A percentile compares a stretch with the other conserved stretches of the same genome.
Conservation (phyloP, 2,888 invertebrate species). For the Drosophila phalerata region DNA sequence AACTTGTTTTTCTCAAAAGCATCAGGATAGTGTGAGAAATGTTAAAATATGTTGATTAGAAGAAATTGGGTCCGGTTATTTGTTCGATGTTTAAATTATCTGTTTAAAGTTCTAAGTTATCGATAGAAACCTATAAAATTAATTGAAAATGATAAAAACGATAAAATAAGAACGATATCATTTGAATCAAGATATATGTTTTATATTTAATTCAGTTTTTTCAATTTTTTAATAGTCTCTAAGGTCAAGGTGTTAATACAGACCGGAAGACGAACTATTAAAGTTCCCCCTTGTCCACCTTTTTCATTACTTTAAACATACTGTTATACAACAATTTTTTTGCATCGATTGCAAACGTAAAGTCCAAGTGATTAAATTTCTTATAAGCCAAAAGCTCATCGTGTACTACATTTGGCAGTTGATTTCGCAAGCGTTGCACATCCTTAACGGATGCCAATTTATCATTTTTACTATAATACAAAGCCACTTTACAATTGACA, state of each 20-base stretch:
- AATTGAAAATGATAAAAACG: too few species aligned
- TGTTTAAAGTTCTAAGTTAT: neutral
- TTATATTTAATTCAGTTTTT: too few species aligned
- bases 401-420: conserved; percentile 72
- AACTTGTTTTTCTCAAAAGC: neutral
- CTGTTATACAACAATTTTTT: conserved; percentile 48
- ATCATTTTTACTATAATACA: conserved; percentile 63
- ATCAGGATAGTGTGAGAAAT: neutral
- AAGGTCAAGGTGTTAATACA: too few species aligned
- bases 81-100: neutral
- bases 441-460: conserved; percentile 86
- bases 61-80: neutral
- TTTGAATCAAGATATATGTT: too few species aligned
- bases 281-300: conserved; percentile 54
- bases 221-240: too few species aligned
- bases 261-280: too few species aligned
- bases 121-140: too few species aligned
- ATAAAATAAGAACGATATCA: too few species aligned
- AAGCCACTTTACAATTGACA: conserved; percentile 85
- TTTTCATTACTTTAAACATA: conserved; percentile 51
- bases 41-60: neutral
- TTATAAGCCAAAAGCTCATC: conserved; percentile 48
- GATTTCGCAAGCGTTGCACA: conserved; percentile 52
- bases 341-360: conserved; percentile 42
- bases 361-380: conserved; percentile 59